Percentiles rank a stretch among this genome's conserved stretches.
Evolutionary conservation across 2,888 invertebrate species (phyloP).

Genomic region (Blastobasis lacticolella): DNA sequence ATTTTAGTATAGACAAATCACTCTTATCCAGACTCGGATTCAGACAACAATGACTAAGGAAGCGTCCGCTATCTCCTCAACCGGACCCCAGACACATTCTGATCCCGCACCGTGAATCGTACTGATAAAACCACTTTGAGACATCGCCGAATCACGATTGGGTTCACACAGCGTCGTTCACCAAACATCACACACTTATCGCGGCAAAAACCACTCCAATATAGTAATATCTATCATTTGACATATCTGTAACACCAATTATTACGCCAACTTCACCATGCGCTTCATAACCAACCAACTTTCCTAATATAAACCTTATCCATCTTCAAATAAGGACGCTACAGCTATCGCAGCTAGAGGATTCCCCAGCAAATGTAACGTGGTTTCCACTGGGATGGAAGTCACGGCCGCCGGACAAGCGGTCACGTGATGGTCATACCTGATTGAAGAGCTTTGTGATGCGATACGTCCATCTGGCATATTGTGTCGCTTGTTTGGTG

Average conservation of each 20-base stretch:
- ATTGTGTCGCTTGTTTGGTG: neutral
- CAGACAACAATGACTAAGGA: too few species aligned
- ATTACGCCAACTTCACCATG: neutral
- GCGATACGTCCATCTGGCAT: neutral
- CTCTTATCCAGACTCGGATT: too few species aligned
- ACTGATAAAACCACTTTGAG: too few species aligned
- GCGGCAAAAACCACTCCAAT: neutral
- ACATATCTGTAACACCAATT: slow-evolving; percentile 13
- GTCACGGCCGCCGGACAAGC: neutral
- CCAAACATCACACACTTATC: neutral
- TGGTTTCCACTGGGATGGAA: neutral
- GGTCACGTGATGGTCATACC: neutral
- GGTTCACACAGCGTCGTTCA: neutral
- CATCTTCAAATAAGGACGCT: too few species aligned
- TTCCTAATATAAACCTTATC: too few species aligned
- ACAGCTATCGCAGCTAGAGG: too few species aligned
- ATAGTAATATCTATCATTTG: slow-evolving; percentile 9
- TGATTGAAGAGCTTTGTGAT: slow-evolving; percentile 1
- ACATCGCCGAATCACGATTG: neutral
- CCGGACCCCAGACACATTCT: too few species aligned
- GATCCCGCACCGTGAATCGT: too few species aligned
- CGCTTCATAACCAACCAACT: neutral
- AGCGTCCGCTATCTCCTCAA: too few species aligned
- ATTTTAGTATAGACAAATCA: too few species aligned
- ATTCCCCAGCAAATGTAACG: too few species aligned